Base-by-base conservation (phyloP, 2,888 invertebrate species). In the Dasysyrphus tricinctus region DNA sequence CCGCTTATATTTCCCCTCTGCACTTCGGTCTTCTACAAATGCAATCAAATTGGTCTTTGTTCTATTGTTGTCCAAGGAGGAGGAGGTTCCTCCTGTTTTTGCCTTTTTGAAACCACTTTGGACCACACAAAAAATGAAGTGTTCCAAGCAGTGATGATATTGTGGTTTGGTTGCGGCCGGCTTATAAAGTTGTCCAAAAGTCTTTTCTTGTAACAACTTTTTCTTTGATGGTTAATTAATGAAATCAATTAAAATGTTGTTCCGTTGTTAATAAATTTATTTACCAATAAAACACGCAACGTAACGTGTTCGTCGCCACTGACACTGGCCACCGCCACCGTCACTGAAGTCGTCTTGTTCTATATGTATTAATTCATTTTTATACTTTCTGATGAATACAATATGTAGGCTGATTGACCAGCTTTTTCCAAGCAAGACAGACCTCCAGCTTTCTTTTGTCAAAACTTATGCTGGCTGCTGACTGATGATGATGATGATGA, bases 11-110 rank as follows among this genome's bases (percentile, higher is more conserved):
- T 1, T 37, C 37, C 37, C 16, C 34, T 37, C 39, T 39, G 24
- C 24, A 24, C 54, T 14, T 1, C 5, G 16, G 16, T 14, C 42
- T 24, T 39, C 39, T 42, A 69, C 59, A 59, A 74, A 86, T 81
- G 63, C 77, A 69, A 51, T 39, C 74, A 54, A 86, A 75, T 75
- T 34, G 51, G 65, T 65, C 75, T 82, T 81, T 86, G 81, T 81
- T 75, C 86, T 81, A 81, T 70, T 86, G 81, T 85, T 81, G 81
- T 47, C 32, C 14, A 44, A 29, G 11, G 69, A 49, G 29, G 24
- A 69, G 61, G 67, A 70, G 61, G 67, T 76, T 70, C 57, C 47
- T 70, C 39, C 57, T 51, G 14, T 47, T n/a, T n/a, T 19, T 44
- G 14, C 44, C 61, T 29, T 44, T 44, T 49, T 11, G 7, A 67